Evolutionary conservation across 2,113 vertebrate genomes (phyloP), one percentile per base, ranked within the genome.

Genomic region (Phaetusa simplex): DNA sequence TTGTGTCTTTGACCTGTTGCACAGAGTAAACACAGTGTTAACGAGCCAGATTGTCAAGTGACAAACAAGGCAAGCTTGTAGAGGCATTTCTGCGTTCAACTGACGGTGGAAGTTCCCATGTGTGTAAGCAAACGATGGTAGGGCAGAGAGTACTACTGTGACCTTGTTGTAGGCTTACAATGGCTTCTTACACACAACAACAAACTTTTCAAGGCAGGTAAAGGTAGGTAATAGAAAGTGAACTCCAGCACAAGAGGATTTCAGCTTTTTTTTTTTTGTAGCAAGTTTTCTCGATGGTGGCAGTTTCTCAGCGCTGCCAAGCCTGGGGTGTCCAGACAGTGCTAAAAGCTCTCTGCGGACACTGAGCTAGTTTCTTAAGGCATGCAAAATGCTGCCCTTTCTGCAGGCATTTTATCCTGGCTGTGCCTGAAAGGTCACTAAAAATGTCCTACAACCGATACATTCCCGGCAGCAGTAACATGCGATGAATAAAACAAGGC

Each of bases 361-460:
- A 66, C 72, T 30, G 65, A 90, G 52, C 12, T 52, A 23, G 36
- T 85, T 80, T 78, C 89, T 79, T 90, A 79, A 66, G 92, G 74
- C 50, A 86, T 81, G 71, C 62, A 95, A 94, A 97, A 91, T 76
- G 64, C 61, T 97, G 58, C 74, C 66, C 88, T 96, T 96, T 94
- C 50, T 84, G 92, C 71, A 76, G 50, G 49, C 70, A 38, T 89
- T 97, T 96, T 80, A 95, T 72, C 62, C 83, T 90, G 53, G 66
- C 66, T 62, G 89, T 90, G 87, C 83, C 93, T 71, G 88, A 94
- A 98, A 98, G 90, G 94, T 96, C 95, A 96, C 91, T 79, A 36
- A 13, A 82, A 91, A 74, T 94, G 72, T 74, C 0, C 0, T 36
- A 32, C 26, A 8, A 40, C 38, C 72, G 85, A 70, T 77, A 62